Evolutionary conservation across 2,797 vertebrate genomes (phyloP), one percentile per base, ranked within the genome.

Genomic region (Myotis pilosus): DNA sequence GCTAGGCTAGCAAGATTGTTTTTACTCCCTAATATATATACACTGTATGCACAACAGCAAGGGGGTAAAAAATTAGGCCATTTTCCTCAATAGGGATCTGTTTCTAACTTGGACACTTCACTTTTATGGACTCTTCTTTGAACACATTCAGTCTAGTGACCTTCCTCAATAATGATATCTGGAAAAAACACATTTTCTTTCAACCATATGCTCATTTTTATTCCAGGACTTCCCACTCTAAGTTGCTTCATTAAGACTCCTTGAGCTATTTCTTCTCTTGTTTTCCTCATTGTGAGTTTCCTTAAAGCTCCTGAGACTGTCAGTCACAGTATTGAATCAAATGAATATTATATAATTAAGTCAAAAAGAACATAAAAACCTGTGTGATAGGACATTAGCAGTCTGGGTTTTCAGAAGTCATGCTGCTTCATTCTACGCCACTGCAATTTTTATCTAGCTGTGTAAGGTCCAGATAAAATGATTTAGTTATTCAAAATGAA

Each of bases 321-420:
- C 66, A 87, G 20, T 78, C 74, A 72, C 13, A 82, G 33, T 53
- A 60, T 30, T 81, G 49, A 93, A 57, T 94, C 49, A 93, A 96
- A 88, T 69, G n/a, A 93, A 87, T 75, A 89, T 53, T 87, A 75
- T 28, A 49, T 75, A 79, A 80, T 87, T 66, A 75, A 87, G 44
- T 84, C 22, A 53, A 41, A 89, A 53, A 81, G 23, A 87, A 95
- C 8, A 49, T 87, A 92, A 89, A 55, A 89, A 66, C 4, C 4
- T 83, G 13, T 82, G 33, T 71, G 86, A 89, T 55, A 76, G n/a
- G 33, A 75, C 84, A 76, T 87, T 87, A 89, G 30, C 30, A 91
- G 41, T 57, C 33, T 87, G 30, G 30, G 16, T 92, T 95, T 94
- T 68, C 71, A 94, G 91, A 93, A 93, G 47, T 95, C 57, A 89